Evolutionary conservation across 1,140 invertebrate species (phyloP), one percentile per base, ranked within the genome.

Genomic region (Brachionus manjavacas): DNA sequence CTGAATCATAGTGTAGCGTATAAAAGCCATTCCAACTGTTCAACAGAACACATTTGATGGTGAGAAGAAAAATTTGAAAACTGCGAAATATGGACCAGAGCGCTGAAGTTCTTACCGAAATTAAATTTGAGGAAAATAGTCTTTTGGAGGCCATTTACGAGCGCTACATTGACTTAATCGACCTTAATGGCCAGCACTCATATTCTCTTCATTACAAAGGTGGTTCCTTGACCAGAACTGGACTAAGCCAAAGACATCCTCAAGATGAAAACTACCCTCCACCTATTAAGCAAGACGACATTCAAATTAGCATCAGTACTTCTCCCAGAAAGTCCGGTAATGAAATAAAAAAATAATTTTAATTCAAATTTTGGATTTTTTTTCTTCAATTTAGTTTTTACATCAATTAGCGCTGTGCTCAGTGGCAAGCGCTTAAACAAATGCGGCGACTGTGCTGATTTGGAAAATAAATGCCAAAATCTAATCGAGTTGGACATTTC

Each of bases 151-250:
- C 72, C 43, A 76, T 76, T 49, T 76, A 76, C 41, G 72, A 76
- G 41, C 41, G 72, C 6, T 76, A 76, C 43, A 76, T 23, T 11
- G 72, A 76, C 25, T 76, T 76, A 23, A 16, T 12, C 3, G 72
- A 76, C 41, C 41, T 76, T n/a, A 76, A 76, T 76, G 72, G 72
- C 14, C 43, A 49, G n/a, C 72, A 76, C 43, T 49, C 72, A 49
- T 76, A 76, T 49, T 76, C 72, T 0, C 31, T 76, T 23, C 72
- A 76, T 76, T 76, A 76, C 41, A 76, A 76, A 49, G 43, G 72
- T 23, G 72, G 20, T 49, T 49, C 16, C 25, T 28, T 76, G 72
- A 52, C 41, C 9, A 76, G 72, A 20, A 49, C 41, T 49, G 72
- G 72, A 1, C 9, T 76, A 49, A 35, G 20, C 16, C 41, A 43